Evolutionary conservation across 2,888 invertebrate species (phyloP).

Genomic region (Autographa gamma): DNA sequence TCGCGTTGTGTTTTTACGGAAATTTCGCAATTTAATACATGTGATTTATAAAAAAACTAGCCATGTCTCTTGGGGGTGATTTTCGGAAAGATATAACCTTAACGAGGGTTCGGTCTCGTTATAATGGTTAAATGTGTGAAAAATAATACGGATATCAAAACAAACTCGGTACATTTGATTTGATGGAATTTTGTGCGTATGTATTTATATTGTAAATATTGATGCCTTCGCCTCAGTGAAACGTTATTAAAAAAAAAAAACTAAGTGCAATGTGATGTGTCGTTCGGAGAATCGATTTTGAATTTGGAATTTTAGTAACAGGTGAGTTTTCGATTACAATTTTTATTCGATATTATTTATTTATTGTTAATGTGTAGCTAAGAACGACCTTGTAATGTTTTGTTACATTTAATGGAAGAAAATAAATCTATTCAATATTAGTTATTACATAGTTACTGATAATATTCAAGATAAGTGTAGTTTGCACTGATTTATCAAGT

Average conservation of each 20-base stretch:
- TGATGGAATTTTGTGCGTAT: conserved; percentile 56
- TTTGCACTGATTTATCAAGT: conserved; percentile 1
- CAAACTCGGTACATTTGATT: conserved; percentile 56
- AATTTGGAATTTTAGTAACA: conserved; percentile 49
- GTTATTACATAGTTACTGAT: not conserved
- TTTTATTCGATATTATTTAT: not conserved
- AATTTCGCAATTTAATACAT: conserved; percentile 58
- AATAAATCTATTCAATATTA: not conserved
- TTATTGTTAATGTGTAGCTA: not conserved
- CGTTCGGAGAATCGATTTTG: conserved; percentile 28
- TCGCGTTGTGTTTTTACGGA: conserved; percentile 34
- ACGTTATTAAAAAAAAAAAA: conserved; percentile 34
- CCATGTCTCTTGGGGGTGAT: conserved; percentile 49
- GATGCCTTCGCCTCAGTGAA: conserved; percentile 45
- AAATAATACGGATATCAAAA: conserved; percentile 49
- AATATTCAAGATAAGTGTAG: not conserved
- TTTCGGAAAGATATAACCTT: conserved; percentile 42
- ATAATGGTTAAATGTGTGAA: conserved; percentile 47
- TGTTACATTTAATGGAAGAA: not conserved
- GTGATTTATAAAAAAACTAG: conserved; percentile 54
- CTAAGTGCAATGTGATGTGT: conserved; percentile 56
- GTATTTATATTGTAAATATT: conserved; percentile 55
- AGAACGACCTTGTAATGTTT: not conserved
- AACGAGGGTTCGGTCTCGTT: conserved; percentile 37
- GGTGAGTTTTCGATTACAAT: conserved; percentile 43